Evolutionary conservation across 1,140 invertebrate species (phyloP), one percentile per base, ranked within the genome.

Genomic region (Elysia chlorotica): DNA sequence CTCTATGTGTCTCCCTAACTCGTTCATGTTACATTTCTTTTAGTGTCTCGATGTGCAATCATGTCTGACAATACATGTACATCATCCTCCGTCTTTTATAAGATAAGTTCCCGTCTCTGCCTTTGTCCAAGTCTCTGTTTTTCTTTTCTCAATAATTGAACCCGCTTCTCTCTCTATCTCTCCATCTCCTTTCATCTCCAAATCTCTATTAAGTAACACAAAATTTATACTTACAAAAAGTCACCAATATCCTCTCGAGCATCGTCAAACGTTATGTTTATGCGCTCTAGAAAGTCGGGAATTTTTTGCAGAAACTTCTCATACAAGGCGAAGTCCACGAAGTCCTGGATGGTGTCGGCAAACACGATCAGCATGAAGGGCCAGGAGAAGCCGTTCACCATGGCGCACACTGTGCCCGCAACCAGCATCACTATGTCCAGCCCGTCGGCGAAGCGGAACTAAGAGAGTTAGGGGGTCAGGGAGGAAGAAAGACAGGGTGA

Each of bases 311-410:
- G 35, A 14, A 79, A 70, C 1, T 23, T 6, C 0, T 31, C 17
- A 25, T 73, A 65, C 6, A 65, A 56, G 17, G 73, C 78, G 23
- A 68, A 53, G 37, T 78, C 61, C 0, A 86, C 81, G 78, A 87
- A 87, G 0, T 79, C 57, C 70, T 87, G 82, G n/a, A 82, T 80
- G 81, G 86, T 85, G 48, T 82, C 80, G 4, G 84, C 86, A 74
- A 87, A 87, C 36, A 87, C 78, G 10, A 87, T 80, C 53, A 87
- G 86, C 82, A 87, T 84, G 14, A 75, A 30, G 25, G 86, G 86
- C 37, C 85, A 69, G 17, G 81, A 78, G 1, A 77, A 72, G 3
- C 86, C 86, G 54, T 86, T 82, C 4, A 62, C 70, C 2, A 76
- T 37, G 2, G 82, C 83, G 63, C 73, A 74, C 2, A 87, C 0